These are phyloP conservation scores for Crotalus horridus DNA, from an alignment of 2,113 vertebrate species.

Conservation along the genomic window DNA sequence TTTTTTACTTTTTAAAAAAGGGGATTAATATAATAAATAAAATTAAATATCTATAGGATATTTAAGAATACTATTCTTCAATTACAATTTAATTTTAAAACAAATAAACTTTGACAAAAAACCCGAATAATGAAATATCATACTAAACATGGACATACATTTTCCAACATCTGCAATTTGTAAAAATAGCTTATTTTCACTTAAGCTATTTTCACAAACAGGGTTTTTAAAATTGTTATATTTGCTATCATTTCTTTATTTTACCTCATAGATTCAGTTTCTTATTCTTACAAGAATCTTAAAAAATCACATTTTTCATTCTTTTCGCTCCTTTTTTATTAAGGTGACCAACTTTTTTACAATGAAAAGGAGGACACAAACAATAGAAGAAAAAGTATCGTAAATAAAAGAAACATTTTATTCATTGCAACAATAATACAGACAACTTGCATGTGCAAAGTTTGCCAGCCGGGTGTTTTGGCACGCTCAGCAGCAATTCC, in stretches of 20 bases:
- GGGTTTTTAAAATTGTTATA: background rate
- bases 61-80: background rate
- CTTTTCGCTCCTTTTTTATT: no score
- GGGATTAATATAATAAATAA: no score
- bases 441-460: no score
- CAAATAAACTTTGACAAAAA: background rate
- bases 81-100: background rate
- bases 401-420: no score
- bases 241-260: background rate
- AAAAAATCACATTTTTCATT: background rate
- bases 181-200: background rate
- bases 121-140: background rate
- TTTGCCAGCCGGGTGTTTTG: no score
- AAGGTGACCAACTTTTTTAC: no score
- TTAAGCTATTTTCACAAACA: background rate
- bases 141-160: background rate
- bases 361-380: no score
- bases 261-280: background rate
- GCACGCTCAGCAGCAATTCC: no score
- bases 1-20: background rate
- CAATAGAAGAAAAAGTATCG: no score
- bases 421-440: no score
- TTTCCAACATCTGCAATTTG: background rate
- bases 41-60: no score
- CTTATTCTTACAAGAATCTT: background rate